A percentile compares a stretch with the other conserved stretches of the same genome.
phyloP scores from a whole-genome alignment of 30 jellyfish, hydroid and myxozoan genomes.

The Catostylus mosaicus region DNA sequence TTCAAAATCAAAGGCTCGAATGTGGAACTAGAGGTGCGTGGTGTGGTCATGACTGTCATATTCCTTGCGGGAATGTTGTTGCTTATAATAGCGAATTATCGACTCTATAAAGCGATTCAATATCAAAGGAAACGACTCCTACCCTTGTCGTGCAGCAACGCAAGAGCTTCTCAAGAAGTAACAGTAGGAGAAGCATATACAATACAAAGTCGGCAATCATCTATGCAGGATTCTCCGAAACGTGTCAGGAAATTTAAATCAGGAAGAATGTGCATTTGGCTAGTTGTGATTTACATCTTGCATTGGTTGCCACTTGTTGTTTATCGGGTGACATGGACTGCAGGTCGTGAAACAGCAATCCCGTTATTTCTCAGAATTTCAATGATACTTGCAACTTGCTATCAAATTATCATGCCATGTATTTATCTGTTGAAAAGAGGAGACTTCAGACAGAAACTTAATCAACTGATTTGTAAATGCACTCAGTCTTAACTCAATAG shows the following conservation, averaged over 20 bases:
- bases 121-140: conserved; percentile 38
- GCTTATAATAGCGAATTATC: conserved; percentile 11
- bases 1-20: not conserved
- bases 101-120: conserved; percentile 49
- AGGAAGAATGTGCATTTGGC: conserved; percentile 40
- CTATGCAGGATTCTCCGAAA: not conserved
- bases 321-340: conserved; percentile 20
- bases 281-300: conserved; percentile 43
- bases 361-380: conserved; percentile 13
- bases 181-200: not conserved
- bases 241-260: conserved; percentile 7
- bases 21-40: conserved; percentile 21
- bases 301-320: conserved; percentile 49
- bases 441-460: conserved; percentile 18
- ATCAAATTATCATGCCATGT: conserved; percentile 31
- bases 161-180: not conserved
- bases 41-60: conserved; percentile 20
- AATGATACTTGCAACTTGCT: conserved; percentile 42
- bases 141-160: conserved; percentile 35
- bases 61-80: conserved; percentile 24
- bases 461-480: not conserved
- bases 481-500: too few relatives aligned
- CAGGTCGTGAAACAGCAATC: conserved; percentile 4
- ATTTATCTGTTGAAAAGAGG: conserved; percentile 18
- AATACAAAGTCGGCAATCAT: not conserved